Evolutionary conservation across 2,113 vertebrate genomes (phyloP), one percentile per base, ranked within the genome.

Genomic region (Trichomycterus rosablanca): DNA sequence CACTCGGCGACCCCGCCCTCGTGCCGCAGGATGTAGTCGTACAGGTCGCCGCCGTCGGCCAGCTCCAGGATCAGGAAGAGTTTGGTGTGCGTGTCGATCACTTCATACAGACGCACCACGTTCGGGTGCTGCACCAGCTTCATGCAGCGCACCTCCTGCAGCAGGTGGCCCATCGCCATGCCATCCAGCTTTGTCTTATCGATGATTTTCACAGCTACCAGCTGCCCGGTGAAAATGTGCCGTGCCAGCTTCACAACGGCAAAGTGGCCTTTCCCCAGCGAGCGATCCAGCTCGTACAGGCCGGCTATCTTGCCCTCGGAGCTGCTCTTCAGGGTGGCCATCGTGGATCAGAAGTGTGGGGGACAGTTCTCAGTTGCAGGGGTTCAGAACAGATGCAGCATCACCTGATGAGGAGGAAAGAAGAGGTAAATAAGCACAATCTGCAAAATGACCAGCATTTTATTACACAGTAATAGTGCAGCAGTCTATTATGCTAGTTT

Each of bases 1-100:
- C 22, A 73, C 73, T 94, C 92, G 0, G 83, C 82, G 52, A 94
- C 86, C 0, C 92, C 92, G 0, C 86, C 84, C 59, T 92, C 90
- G 0, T 93, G 91, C 26, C 87, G 85, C 68, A 92, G 84, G 80
- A 94, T 92, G 84, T 92, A 90, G 80, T 94, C 91, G 0, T 91
- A 92, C 77, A 94, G 88, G 82, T 94, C 92, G 0, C 92, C 92
- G 0, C 92, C 92, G 0, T 93, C 90, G 0, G 88, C 92, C 81
- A 93, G 87, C 84, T 94, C 92, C 87, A 94, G 87, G 70, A 94
- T 84, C 62, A 94, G 88, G 87, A 92, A 91, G 64, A 94, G 89
- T 73, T 89, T 92, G 81, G 87, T 81, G 2, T 88, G 89, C 0
- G 91, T 93, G 82, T 94, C 89, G 3, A 94, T 91, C 69, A 92